Evolutionary conservation across 92 coral and sea anemone species (phyloP), one percentile per base, ranked within the genome.

Genomic region (Zoanthus solanderi): DNA sequence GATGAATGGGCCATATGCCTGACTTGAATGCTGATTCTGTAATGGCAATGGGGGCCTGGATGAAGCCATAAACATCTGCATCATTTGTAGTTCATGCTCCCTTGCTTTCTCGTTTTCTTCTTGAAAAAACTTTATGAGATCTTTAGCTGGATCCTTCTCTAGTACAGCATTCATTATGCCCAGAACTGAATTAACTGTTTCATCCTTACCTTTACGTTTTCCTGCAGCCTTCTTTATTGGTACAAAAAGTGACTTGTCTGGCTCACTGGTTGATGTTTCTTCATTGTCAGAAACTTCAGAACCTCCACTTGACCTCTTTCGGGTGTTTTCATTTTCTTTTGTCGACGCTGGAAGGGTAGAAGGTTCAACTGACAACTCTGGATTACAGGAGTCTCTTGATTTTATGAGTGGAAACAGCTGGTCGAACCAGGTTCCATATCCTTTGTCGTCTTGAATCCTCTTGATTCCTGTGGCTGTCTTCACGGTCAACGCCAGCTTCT

Each of bases 181-280:
- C 85, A 76, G 71, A 87, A 87, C 85, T 76, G 90, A 87, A 76
- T 76, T 45, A 58, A 87, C 75, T 50, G 85, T 76, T 63, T 87
- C 90, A 75, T 85, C 89, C 82, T 85, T 85, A 53, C 48, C 83
- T 76, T 75, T 85, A 73, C 89, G 89, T 85, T 85, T 69, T 57
- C 87, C 87, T 84, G 87, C 87, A 69, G 87, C 84, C 89, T 85
- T 73, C 89, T 75, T 85, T 85, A 57, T 85, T 85, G 89, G 89
- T 53, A 75, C 89, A 85, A 75, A 85, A 53, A 85, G 89, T 73
- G 89, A 75, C 83, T 85, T 85, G 83, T 85, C 89, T 73, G 89
- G 89, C 75, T 73, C 83, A 53, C 74, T 85, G 72, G 61, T 58
- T 53, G 89, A 53, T 85, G 89, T 58, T 78, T 87, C 86, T 78